Conservation (phyloP, 1,140 invertebrate species). For the Cydia splendana region DNA sequence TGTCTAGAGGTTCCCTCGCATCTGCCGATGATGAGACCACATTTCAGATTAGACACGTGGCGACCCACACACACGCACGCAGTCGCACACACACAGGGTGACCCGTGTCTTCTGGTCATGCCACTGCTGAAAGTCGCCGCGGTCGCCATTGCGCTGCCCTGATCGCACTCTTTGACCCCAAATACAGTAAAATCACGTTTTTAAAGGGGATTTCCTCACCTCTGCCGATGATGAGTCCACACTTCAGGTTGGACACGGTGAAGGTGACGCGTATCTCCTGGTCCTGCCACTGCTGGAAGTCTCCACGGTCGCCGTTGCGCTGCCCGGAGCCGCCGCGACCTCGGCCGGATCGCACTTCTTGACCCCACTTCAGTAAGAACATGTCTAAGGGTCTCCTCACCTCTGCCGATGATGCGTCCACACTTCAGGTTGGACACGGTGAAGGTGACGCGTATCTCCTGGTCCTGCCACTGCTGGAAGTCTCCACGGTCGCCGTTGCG, state of each 20-base stretch:
- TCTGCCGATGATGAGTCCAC: constrained; percentile 97
- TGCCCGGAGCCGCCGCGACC: no score
- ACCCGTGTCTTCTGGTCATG: constrained; percentile 80
- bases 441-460: constrained; percentile 84
- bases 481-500: constrained; percentile 67
- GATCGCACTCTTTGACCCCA: constrained; percentile 82
- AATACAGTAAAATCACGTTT: constrained; percentile 63
- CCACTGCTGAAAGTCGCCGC: constrained; percentile 77
- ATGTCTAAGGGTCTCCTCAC: constrained; percentile 63
- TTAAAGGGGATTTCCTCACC: constrained; percentile 79
- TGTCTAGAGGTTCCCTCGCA: constrained; percentile 73
- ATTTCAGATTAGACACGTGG: constrained; percentile 95
- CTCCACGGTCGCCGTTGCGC: constrained; percentile 63
- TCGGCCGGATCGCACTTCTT: constrained; percentile 81
- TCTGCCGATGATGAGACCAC: constrained; percentile 97
- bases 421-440: constrained; percentile 95
- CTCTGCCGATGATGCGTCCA: constrained; percentile 97
- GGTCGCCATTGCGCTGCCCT: constrained; percentile 60
- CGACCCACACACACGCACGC: no score
- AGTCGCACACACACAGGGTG: no score
- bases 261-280: constrained; percentile 84
- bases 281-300: constrained; percentile 79
- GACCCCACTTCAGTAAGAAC: constrained; percentile 80
- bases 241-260: constrained; percentile 94
- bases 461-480: constrained; percentile 79